phyloP scores from a whole-genome alignment of 1,140 invertebrate genomes.

The Trachelipus rathkii region DNA sequence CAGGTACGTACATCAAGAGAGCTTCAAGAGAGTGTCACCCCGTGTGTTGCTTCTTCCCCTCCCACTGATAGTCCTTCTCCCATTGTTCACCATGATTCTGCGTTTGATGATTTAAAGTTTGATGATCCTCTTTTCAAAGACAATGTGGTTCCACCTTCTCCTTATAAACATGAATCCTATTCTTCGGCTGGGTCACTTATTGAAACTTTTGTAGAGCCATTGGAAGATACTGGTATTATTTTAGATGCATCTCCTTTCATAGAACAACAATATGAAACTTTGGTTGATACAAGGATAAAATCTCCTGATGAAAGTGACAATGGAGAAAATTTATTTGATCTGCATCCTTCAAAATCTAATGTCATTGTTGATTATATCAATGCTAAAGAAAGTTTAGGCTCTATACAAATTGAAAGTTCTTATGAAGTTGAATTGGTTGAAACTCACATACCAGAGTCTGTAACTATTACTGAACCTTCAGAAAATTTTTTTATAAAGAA shows the following conservation, averaged over 20 bases:
- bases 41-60: slow-evolving; percentile 33
- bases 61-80: slow-evolving; percentile 17
- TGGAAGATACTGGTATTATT: slow-evolving; percentile 36
- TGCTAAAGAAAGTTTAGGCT: no score
- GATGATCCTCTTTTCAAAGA: slow-evolving; percentile 3
- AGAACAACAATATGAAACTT: neutral
- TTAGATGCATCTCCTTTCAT: neutral
- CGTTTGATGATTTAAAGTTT: neutral
- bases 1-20: slow-evolving; percentile 41
- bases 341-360: no score
- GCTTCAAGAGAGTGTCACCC: slow-evolving; percentile 36
- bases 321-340: no score
- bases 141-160: slow-evolving; percentile 16
- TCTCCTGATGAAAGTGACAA: no score
- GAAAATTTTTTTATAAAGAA: no score
- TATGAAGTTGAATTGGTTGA: no score
- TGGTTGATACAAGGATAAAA: neutral
- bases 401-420: no score
- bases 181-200: slow-evolving; percentile 29
- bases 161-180: slow-evolving; percentile 14
- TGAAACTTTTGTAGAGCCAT: slow-evolving; percentile 33
- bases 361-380: no score
- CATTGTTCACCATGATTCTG: slow-evolving; percentile 9
- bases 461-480: no score
- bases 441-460: no score